Conservation (phyloP, 2,113 vertebrate genomes). For the Xiphias gladius region DNA sequence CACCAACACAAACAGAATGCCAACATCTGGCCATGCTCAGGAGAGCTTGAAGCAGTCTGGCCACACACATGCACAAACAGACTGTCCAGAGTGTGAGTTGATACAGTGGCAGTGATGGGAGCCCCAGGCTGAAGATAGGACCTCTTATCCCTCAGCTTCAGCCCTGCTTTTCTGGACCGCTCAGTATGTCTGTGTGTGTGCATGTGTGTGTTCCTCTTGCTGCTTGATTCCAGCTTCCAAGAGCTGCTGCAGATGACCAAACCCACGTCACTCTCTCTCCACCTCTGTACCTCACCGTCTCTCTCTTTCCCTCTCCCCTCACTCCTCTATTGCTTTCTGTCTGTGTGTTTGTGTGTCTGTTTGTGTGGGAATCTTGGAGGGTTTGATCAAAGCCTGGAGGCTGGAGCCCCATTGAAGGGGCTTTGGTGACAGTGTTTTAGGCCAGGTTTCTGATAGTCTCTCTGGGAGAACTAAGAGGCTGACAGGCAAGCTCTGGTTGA, state of each 20-base stretch:
- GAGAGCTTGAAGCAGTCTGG: conserved; percentile 41
- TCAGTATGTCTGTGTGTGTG: conserved; percentile 12
- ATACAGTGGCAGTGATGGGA: conserved; percentile 43
- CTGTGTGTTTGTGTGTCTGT: not conserved
- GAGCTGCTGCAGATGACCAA: conserved; percentile 40
- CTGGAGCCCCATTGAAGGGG: not conserved
- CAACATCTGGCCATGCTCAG: conserved; percentile 48
- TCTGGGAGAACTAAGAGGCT: conserved; percentile 1
- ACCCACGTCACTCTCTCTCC: conserved; percentile 1
- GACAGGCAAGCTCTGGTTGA: not conserved
- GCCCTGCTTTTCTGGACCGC: conserved; percentile 63
- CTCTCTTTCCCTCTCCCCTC: not conserved
- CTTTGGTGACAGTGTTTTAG: conserved; percentile 16
- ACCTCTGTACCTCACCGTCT: not conserved
- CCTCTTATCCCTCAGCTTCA: conserved; percentile 74
- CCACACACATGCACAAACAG: conserved; percentile 27
- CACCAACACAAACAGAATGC: conserved; percentile 17
- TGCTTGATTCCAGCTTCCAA: conserved; percentile 27
- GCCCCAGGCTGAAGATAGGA: conserved; percentile 66
- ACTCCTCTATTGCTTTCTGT: not conserved
- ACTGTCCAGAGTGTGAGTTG: conserved; percentile 30
- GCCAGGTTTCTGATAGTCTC: conserved; percentile 22
- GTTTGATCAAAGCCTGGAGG: conserved; percentile 42
- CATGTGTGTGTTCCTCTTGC: conserved; percentile 5
- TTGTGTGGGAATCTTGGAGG: not conserved